phyloP scores from a whole-genome alignment of 2,888 invertebrate species.

The Netelia inedita region DNA sequence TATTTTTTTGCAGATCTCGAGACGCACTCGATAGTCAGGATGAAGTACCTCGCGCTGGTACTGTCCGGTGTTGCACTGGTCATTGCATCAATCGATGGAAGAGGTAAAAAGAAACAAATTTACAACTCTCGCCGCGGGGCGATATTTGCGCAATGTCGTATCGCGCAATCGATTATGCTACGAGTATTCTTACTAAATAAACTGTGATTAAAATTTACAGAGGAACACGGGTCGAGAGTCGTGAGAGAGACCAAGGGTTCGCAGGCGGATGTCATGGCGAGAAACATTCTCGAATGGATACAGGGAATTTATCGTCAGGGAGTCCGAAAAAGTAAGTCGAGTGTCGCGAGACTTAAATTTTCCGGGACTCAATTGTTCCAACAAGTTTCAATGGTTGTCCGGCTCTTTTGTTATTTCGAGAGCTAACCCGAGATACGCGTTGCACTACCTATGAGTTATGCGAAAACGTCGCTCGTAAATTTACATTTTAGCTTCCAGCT shows the following conservation, averaged over 20 bases:
- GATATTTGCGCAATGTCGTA: conserved; percentile 29
- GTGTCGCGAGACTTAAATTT: conserved; percentile 17
- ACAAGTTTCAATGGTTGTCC: background rate
- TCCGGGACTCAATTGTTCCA: background rate
- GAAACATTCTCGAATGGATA: conserved; percentile 91
- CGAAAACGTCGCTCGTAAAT: conserved; percentile 9
- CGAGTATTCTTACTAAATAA: conserved; percentile 19
- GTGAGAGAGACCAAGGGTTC: conserved; percentile 76
- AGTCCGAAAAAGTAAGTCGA: conserved; percentile 86
- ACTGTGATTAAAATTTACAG: conserved; percentile 71
- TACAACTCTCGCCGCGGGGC: conserved; percentile 19
- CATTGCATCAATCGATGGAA: conserved; percentile 59
- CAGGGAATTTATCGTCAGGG: conserved; percentile 90
- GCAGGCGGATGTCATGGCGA: conserved; percentile 90
- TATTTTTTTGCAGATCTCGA: conserved; percentile 40
- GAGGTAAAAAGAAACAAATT: conserved; percentile 43
- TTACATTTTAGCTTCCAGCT: conserved; percentile 13
- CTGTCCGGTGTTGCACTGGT: conserved; percentile 55
- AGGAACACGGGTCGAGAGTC: conserved; percentile 71
- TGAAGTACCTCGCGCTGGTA: conserved; percentile 63
- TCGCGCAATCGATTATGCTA: conserved; percentile 46
- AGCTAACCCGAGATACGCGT: background rate
- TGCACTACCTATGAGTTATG: background rate
- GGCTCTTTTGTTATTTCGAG: background rate
- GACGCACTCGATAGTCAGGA: conserved; percentile 39